Conservation (phyloP, 2,797 vertebrate genomes). For the Ctenopoma kingsleyae region DNA sequence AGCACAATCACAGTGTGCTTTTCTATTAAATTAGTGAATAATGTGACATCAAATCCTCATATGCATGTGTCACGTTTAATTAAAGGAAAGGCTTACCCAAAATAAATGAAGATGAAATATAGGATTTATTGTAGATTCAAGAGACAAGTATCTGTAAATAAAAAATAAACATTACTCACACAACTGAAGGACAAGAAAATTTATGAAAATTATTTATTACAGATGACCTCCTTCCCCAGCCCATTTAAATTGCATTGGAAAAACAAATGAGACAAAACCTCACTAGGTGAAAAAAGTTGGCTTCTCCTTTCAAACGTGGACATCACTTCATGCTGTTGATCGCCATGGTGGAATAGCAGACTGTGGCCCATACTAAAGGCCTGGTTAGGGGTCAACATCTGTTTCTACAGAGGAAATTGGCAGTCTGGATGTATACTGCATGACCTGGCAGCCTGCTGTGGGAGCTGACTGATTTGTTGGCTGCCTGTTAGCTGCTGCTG, state of each 20-base stretch:
- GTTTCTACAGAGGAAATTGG: slow-evolving; percentile 20
- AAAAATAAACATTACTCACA: neutral
- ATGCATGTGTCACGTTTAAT: neutral
- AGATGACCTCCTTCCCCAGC: neutral
- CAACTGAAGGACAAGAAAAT: neutral
- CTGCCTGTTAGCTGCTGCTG: slow-evolving; percentile 11
- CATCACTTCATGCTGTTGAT: neutral
- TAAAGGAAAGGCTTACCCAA: neutral
- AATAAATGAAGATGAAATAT: neutral
- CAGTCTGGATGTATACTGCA: slow-evolving; percentile 7
- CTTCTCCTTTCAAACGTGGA: neutral
- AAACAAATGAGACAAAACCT: neutral
- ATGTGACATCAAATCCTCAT: neutral
- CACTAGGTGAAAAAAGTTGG: neutral
- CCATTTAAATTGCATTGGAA: neutral
- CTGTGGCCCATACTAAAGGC: neutral
- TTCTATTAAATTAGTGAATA: neutral
- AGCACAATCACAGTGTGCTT: slow-evolving; percentile 2
- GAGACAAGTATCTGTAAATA: neutral
- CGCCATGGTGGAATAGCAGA: neutral
- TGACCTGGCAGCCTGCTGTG: slow-evolving; percentile 19
- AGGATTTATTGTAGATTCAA: neutral
- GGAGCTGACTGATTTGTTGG: slow-evolving; percentile 22
- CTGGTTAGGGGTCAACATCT: slow-evolving; percentile 40
- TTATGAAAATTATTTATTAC: no score